Evolutionary conservation across 2,888 invertebrate species (phyloP), one percentile per base, ranked within the genome.

Genomic region (Tenthredo notha): DNA sequence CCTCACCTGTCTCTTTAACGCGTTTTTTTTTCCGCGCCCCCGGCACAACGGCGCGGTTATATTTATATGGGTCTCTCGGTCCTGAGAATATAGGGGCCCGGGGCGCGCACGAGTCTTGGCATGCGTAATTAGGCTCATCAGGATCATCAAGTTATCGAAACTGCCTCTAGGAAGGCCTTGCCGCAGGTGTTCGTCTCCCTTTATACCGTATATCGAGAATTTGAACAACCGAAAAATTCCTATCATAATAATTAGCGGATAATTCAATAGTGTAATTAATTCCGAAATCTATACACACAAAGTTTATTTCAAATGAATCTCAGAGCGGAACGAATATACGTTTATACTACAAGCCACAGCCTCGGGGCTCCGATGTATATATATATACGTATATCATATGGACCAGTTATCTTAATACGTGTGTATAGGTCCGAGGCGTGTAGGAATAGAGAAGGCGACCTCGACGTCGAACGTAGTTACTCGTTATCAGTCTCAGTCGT

Each of bases 371-470:
- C 37, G 37, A 37, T 37, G 37, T 37, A 37, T 37, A 37, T 37
- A 37, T 37, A 37, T 37, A 37, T 37, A 37, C 18, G 25, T 37
- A 40, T 70, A 47, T 25, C 47, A 21, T 47, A 25, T 75, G 75
- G 75, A 75, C 75, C 75, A 75, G 75, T 75, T 75, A 75, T 75
- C 75, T 75, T 10, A 21, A 25, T 7, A 47, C 21, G 2, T 47
- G 47, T 18, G 25, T 40, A 40, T 75, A 25, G 72, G 33, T 47
- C 75, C 25, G 61, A 61, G 61, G 61, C 25, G 61, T 25, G 47
- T 21, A 75, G 75, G 25, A 47, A 75, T 40, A 75, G 47, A 75
- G 75, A 75, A 75, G 75, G 2, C 75, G 75, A 75, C 75, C 75
- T 75, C 75, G 75, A 25, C 70, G 70, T 33, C 25, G 10, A 21